Evolutionary conservation across 1,140 invertebrate genomes (phyloP).

Genomic region (Papilio polyxenes): DNA sequence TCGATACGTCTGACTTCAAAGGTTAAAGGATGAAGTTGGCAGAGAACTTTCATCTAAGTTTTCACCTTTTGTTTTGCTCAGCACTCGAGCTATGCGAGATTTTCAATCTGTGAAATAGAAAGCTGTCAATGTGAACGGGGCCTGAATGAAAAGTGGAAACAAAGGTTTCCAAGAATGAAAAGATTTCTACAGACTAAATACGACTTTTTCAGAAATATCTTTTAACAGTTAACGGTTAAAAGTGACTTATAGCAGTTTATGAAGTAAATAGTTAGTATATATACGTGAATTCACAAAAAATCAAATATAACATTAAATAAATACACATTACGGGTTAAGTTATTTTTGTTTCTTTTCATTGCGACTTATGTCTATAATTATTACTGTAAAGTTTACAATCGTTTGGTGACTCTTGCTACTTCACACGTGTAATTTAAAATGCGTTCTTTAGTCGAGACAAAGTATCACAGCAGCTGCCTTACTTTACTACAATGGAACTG

Average conservation of each 20-base stretch:
- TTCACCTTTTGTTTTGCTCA: conserved; percentile 23
- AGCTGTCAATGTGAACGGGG: conserved; percentile 23
- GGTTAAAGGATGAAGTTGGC: conserved; percentile 23
- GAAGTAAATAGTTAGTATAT: too few relatives aligned
- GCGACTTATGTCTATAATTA: too few relatives aligned
- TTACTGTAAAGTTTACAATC: too few relatives aligned
- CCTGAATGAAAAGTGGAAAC: conserved; percentile 37
- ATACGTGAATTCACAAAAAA: too few relatives aligned
- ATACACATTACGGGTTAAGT: too few relatives aligned
- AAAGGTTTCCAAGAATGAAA: conserved; percentile 32
- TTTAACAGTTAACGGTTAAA: not conserved
- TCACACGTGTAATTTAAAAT: too few relatives aligned
- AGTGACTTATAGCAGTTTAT: not conserved
- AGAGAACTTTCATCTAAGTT: conserved; percentile 28
- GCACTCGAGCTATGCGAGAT: conserved; percentile 31
- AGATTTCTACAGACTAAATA: conserved; percentile 27
- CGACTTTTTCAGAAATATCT: not conserved
- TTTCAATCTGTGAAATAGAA: conserved; percentile 38
- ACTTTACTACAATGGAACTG: too few relatives aligned
- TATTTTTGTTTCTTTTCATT: too few relatives aligned
- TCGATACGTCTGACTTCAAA: conserved; percentile 20
- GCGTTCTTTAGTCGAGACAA: too few relatives aligned
- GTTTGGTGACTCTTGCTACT: too few relatives aligned
- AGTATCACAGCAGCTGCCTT: too few relatives aligned
- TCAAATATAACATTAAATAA: too few relatives aligned